These are phyloP conservation scores for Seladonia tumulorum DNA, from an alignment of 2,888 invertebrate genomes.

Conservation along the genomic window DNA sequence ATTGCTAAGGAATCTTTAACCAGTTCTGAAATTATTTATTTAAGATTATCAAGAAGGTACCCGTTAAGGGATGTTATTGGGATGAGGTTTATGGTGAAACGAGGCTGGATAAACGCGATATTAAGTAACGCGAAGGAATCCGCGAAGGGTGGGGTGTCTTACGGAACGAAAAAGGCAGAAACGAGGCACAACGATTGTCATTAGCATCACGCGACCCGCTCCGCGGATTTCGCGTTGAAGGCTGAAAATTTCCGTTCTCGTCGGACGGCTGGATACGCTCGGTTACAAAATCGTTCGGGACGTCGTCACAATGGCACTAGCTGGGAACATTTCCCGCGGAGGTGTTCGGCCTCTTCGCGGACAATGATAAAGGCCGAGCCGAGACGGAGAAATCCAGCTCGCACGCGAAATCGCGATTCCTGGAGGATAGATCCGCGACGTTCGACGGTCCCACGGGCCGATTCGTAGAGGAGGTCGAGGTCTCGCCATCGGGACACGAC, in stretches of 20 bases:
- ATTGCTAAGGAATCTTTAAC: too few species aligned
- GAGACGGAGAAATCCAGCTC: conserved; percentile 70
- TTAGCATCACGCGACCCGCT: conserved; percentile 72
- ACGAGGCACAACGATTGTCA: conserved; percentile 54
- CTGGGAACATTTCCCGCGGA: conserved; percentile 82
- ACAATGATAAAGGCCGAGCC: conserved; percentile 68
- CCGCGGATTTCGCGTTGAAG: conserved; percentile 64
- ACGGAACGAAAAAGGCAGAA: conserved; percentile 29
- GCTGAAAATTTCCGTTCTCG: conserved; percentile 65
- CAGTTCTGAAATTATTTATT: too few species aligned
- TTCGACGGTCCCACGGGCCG: conserved; percentile 50
- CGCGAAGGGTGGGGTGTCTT: neutral
- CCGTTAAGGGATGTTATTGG: too few species aligned
- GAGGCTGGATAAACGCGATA: neutral
- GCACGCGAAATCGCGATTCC: conserved; percentile 50
- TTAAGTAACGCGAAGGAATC: conserved; percentile 28
- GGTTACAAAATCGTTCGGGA: conserved; percentile 65
- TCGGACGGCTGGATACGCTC: conserved; percentile 33
- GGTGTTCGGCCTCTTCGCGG: conserved; percentile 73
- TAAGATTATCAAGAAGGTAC: too few species aligned
- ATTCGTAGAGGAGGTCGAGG: conserved; percentile 69
- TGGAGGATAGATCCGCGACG: conserved; percentile 32
- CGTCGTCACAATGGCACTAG: conserved; percentile 77
- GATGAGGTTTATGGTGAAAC: neutral
- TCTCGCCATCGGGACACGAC: conserved; percentile 30